Base-by-base conservation (phyloP, 2,888 invertebrate genomes). In the Tipula vernalis region DNA sequence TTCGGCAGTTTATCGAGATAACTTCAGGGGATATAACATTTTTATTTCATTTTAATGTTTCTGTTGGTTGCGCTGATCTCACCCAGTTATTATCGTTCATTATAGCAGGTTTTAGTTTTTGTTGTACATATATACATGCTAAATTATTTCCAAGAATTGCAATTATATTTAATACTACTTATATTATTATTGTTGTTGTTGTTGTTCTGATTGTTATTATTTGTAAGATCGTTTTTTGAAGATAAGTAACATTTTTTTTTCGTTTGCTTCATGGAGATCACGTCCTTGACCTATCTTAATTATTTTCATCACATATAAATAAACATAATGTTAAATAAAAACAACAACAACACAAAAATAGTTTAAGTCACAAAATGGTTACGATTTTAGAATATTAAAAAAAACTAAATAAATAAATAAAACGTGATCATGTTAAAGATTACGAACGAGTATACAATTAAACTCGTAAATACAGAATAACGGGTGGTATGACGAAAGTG, bases 211-310 rank as follows among this genome's bases (percentile, higher is more conserved):
- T 71, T 71, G 28, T 71, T 71, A 5, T 71, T 28, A 71, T 71
- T 28, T 28, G 28, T 71, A 10, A 10, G 71, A 71, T 71, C 71
- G 71, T 71, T 28, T 71, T 71, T 71, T 10, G 71, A 71, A 28
- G 71, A 71, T 71, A 71, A 71, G 71, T 71, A 71, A 71, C 28
- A 71, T 71, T 71, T 3, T 57, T 57, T 57, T 57, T 8, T 5
- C 10, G 10, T 71, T 28, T 10, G 71, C 28, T 71, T 71, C 71
- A 71, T 71, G 71, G n/a, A 71, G 71, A 71, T 71, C 28, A 71
- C 71, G 71, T 71, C 71, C 71, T 71, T 71, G 71, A 71, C 71
- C 71, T 71, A 71, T 71, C 71, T 71, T 71, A 71, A 71, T 71
- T 71, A 71, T 71, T 71, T 71, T 18, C 71, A 71, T 71, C 71